Base-by-base conservation (phyloP, 2,888 invertebrate genomes). In the Stictocephala bisonia region DNA sequence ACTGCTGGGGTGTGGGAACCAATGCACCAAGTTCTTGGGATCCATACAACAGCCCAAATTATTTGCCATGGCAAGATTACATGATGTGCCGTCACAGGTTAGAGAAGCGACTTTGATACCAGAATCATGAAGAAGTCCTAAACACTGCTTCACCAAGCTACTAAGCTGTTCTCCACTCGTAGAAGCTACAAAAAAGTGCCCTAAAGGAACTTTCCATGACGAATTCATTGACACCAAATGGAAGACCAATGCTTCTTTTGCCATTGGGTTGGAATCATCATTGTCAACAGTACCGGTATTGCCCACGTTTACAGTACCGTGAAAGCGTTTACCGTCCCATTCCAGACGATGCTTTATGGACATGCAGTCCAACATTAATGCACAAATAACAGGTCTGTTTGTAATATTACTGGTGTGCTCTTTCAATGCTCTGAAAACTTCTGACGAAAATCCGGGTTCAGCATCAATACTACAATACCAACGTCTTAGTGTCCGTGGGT, bases 391-490 rank as follows among this genome's bases (percentile, higher is more conserved):
- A 11, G 26, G 24, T 9, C 27, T 50, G n/a, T n/a, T n/a, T 22
- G 11, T 26, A 53, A 53, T 27, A 53, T 53, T 53, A 26, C 53
- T 26, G 53, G 53, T 26, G 53, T 53, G 53, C 27, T 53, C 26
- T 53, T 18, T 53, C 53, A 53, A 53, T 26, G 53, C 53, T 26
- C 53, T 53, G 53, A 53, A 53, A 26, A 53, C 53, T 53, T 53
- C 53, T 50, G 50, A 22, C 20, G 50, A n/a, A n/a, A n/a, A n/a
- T 2, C 83, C 82, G 6, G 83, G 81, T 3, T 78, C 58, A 7
- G 79, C 81, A 74, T 82, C 77, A 27, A 66, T 53, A 15, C 27
- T 51, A 20, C 24, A 51, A 50, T 70, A 74, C 74, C 74, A 74
- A 27, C 26, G 29, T 9, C 66, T 4, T 15, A 71, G 24, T 6